Evolutionary conservation across 1,140 invertebrate species (phyloP), one percentile per base, ranked within the genome.

Genomic region (Diachasmimorpha longicaudata): DNA sequence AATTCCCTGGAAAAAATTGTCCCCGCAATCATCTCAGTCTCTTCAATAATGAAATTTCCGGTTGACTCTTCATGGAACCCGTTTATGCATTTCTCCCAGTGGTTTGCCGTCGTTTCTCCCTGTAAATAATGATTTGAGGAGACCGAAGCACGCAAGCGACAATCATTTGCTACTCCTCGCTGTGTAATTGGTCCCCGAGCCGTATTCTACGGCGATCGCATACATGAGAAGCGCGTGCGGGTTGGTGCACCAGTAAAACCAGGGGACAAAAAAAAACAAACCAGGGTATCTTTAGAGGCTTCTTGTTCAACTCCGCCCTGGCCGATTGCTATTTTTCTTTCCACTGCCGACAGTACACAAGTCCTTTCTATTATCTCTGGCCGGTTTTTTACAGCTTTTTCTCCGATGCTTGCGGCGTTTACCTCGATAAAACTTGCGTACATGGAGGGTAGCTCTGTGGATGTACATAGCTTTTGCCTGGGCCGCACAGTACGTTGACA

Each of bases 271-370:
- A 63, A 25, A 25, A 63, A 63, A 31, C 58, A 63, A 63, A 25
- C 9, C 21, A 4, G 21, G 13, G 23, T 23, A 52, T 52, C 48
- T 19, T 52, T 52, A 23, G 19, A 63, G 31, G 58, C 13, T 31
- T 25, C 58, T 31, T 63, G 58, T 63, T 63, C 23, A 23, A 4
- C 58, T 63, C 11, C 23, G 58, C 21, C 13, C 58, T 63, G 21
- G 58, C 58, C 58, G 23, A 63, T 63, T 63, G 58, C 58, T 63
- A 63, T 63, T 63, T 63, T 63, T 63, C 58, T 63, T 63, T 23
- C 58, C 58, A 31, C 31, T 63, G 58, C 58, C 23, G 25, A 31
- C 58, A 23, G 58, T 63, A 25, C 58, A 63, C 21, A 63, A 13
- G 58, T 25, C 58, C 58, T 31, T 14, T 63, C 23, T 25, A 31